Evolutionary conservation across 2,113 vertebrate species (phyloP).

Genomic region (Sapayoa aenigma): DNA sequence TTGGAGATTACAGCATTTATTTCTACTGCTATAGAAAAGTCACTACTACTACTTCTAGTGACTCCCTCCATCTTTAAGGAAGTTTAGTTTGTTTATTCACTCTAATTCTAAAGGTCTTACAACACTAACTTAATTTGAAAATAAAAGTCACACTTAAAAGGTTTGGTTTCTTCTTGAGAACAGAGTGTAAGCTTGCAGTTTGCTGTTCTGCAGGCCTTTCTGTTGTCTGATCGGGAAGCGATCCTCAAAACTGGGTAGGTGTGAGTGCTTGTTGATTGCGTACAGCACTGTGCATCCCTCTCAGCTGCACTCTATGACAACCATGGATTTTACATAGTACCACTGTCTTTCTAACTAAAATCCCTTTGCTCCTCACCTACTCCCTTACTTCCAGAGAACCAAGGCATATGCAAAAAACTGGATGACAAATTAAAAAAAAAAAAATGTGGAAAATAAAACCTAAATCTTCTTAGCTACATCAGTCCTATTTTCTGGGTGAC

Average conservation of each 20-base stretch:
- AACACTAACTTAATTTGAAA: not conserved
- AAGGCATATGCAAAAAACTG: not conserved
- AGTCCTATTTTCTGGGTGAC: not conserved
- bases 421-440: not conserved
- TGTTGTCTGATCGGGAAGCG: not conserved
- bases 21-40: not conserved
- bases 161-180: not conserved
- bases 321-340: not conserved
- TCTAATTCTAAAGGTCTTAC: not conserved
- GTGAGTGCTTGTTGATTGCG: not conserved
- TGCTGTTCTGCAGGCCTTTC: not conserved
- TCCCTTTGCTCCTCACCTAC: not conserved
- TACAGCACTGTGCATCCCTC: not conserved
- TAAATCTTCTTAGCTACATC: not conserved
- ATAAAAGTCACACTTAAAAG: not conserved
- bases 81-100: not conserved
- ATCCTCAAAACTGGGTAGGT: not conserved
- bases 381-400: not conserved
- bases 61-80: not conserved
- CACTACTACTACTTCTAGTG: too few species aligned
- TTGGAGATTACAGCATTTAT: not conserved
- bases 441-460: not conserved
- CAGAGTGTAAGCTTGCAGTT: not conserved
- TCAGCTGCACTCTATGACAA: not conserved
- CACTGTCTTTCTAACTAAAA: not conserved